Evolutionary conservation across 37 sponge, comb jelly and placozoan genomes (phyloP), one percentile per base, ranked within the genome.

Genomic region (Ianthella basta): DNA sequence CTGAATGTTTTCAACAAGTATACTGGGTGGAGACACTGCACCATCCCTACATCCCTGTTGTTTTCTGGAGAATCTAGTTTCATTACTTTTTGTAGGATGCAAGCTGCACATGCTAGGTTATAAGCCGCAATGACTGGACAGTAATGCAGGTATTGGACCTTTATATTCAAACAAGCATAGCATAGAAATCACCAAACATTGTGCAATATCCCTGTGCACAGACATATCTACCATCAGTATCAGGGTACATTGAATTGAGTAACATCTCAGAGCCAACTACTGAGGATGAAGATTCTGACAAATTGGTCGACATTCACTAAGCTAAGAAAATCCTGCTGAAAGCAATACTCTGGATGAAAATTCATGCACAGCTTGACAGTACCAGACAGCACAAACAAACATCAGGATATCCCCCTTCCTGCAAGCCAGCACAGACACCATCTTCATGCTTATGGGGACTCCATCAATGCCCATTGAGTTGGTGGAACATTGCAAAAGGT

Each of bases 331-430:
- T 16, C 29, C 68, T 66, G 23, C 23, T 66, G 68, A 66, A 66
- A n/a, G 68, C 68, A 16, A 66, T 66, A 14, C 68, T 66, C 68
- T 66, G 68, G 68, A 66, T 66, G 23, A 66, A 66, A 66, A n/a
- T 66, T 25, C 68, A 66, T 66, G 29, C 29, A 12, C 27, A 24
- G 23, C 29, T 66, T 16, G 29, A 66, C 25, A 24, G 29, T 25
- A 23, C 15, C 27, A 66, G 27, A 24, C 23, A n/a, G 68, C 25
- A 13, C 68, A 66, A 66, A 16, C 29, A 25, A n/a, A 66, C 29
- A 66, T 66, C 29, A 14, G 68, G 27, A 25, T 23, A n/a, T 25
- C 23, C 23, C 68, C 68, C 23, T n/a, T 66, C 23, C 27, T 66
- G 68, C 68, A 66, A 66, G 29, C 27, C 12, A 16, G 29, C 29